phyloP scores from a whole-genome alignment of 2,113 vertebrate species.

The Malaclemys terrapin region DNA sequence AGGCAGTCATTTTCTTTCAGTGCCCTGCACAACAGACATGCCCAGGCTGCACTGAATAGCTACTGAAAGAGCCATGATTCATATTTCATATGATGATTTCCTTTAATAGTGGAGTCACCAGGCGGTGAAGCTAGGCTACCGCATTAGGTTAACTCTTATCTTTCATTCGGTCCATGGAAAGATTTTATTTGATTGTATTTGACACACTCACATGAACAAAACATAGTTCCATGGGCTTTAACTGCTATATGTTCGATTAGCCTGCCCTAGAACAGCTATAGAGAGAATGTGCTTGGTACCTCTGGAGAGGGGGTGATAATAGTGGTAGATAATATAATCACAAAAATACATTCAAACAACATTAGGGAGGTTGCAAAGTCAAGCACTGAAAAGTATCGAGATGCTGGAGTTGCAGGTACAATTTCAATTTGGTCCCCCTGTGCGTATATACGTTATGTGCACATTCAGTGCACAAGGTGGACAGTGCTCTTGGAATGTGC shows the following conservation, averaged over 20 bases:
- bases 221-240: background rate
- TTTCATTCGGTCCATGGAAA: constrained; percentile 15
- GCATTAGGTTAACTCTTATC: constrained; percentile 26
- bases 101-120: background rate
- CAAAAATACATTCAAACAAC: background rate
- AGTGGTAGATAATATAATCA: background rate
- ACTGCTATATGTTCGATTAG: background rate
- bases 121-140: constrained; percentile 14
- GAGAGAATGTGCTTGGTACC: constrained; percentile 10
- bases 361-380: background rate
- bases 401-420: background rate
- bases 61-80: constrained; percentile 42
- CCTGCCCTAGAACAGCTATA: background rate
- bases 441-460: background rate
- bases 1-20: background rate
- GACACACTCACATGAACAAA: constrained; percentile 21
- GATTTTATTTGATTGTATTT: constrained; percentile 26
- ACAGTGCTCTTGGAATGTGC: background rate
- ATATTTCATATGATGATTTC: constrained; percentile 15
- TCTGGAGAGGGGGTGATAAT: background rate
- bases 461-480: background rate
- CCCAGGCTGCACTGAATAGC: background rate
- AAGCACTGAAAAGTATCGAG: background rate
- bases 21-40: background rate
- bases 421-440: background rate